These are phyloP conservation scores for Periphyllus acericola DNA, from an alignment of 2,888 invertebrate genomes.

Conservation along the genomic window DNA sequence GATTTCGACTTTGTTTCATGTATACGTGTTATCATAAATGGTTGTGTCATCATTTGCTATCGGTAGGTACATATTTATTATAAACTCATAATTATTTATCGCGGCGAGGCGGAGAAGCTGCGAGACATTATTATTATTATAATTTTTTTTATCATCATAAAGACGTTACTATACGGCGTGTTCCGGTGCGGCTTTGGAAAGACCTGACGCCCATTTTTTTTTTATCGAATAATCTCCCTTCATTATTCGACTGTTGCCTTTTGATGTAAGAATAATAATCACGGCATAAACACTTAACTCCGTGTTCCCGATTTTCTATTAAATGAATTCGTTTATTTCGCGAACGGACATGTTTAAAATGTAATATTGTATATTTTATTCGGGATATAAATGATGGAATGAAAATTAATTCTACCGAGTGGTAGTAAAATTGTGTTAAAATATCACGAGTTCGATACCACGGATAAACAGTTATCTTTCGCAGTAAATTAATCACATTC, in stretches of 20 bases:
- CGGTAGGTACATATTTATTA: not conserved
- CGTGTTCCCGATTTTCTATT: not conserved
- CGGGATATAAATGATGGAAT: too few species aligned
- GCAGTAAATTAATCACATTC: too few species aligned
- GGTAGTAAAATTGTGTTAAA: too few species aligned
- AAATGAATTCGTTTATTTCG: not conserved
- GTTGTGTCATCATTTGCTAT: not conserved
- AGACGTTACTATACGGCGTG: not conserved
- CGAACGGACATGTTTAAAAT: not conserved
- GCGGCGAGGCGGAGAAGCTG: not conserved
- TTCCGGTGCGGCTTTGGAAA: not conserved
- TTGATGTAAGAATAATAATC: not conserved
- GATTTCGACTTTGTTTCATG: not conserved
- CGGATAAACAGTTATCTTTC: too few species aligned
- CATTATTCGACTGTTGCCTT: not conserved
- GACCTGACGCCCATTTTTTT: not conserved
- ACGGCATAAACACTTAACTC: not conserved
- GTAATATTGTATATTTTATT: not conserved
- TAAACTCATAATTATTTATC: not conserved
- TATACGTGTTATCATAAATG: not conserved
- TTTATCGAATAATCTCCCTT: not conserved
- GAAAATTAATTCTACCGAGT: too few species aligned
- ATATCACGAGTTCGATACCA: too few species aligned
- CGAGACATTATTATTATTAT: not conserved
- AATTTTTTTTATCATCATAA: not conserved